Conservation (phyloP, 2,113 vertebrate genomes). For the Herpailurus yagouaroundi region DNA sequence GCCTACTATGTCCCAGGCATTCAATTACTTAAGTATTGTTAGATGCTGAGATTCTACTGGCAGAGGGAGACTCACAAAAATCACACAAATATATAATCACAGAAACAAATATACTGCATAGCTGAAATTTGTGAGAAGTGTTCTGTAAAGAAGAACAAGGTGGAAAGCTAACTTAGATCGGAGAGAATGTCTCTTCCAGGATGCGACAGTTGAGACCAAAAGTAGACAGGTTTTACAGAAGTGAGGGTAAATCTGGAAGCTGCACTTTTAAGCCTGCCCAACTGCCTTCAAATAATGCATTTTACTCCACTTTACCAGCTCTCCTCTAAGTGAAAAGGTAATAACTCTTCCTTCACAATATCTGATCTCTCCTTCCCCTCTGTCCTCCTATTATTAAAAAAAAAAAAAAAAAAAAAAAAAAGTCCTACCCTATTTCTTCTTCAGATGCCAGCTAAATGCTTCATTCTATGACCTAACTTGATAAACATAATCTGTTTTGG, state of each 20-base stretch:
- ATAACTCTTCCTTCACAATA: not conserved
- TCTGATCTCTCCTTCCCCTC: not conserved
- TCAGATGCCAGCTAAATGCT: not conserved
- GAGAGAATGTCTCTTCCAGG: not conserved
- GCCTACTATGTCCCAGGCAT: not conserved
- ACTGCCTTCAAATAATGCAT: not conserved
- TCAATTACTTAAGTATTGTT: not conserved
- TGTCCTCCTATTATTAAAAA: not conserved
- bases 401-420: no score
- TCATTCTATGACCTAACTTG: not conserved
- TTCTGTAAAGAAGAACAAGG: not conserved
- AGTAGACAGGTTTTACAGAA: not conserved
- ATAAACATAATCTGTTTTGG: not conserved
- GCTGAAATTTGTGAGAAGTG: not conserved
- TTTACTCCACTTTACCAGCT: not conserved
- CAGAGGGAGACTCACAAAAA: not conserved
- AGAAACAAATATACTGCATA: not conserved
- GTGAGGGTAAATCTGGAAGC: not conserved
- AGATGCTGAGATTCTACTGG: not conserved
- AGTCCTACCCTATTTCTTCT: not conserved
- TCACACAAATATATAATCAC: not conserved
- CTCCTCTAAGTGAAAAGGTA: not conserved
- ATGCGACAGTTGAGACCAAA: not conserved
- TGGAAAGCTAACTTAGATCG: not conserved
- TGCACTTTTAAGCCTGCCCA: not conserved